These are phyloP conservation scores for Sebastes ruberrimus DNA, from an alignment of 2,797 vertebrate species.

Conservation along the genomic window DNA sequence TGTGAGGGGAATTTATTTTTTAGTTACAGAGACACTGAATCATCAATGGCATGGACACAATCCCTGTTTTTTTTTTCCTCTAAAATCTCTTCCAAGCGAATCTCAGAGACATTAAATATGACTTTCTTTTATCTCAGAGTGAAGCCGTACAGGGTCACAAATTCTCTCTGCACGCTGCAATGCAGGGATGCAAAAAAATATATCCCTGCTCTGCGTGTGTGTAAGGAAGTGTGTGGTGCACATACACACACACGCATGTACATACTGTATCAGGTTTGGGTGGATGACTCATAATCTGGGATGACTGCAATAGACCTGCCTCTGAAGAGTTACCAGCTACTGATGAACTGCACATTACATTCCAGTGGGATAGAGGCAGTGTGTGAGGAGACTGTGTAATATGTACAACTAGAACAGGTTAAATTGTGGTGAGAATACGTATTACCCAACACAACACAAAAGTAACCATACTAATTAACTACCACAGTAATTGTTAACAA, in stretches of 20 bases:
- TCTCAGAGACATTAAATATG: constrained; percentile 40
- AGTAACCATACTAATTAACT: too few species aligned
- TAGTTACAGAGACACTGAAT: constrained; percentile 64
- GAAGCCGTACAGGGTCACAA: constrained; percentile 35
- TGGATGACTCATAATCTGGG: constrained; percentile 68
- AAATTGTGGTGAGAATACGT: background rate
- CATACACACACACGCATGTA: background rate
- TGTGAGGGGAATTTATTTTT: constrained; percentile 59
- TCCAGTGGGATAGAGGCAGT: constrained; percentile 2
- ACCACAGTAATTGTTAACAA: background rate
- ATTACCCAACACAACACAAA: background rate
- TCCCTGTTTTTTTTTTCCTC: background rate
- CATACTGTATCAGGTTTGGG: constrained; percentile 47
- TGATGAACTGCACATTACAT: constrained; percentile 28
- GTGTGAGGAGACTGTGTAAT: background rate
- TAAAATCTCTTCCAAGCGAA: constrained; percentile 28
- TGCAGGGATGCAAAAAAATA: constrained; percentile 62
- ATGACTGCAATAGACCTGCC: constrained; percentile 46
- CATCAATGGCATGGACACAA: constrained; percentile 54
- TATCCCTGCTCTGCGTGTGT: constrained; percentile 3
- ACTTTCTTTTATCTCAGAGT: constrained; percentile 34
- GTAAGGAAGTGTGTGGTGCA: background rate
- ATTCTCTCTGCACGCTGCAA: constrained; percentile 48
- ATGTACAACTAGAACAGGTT: background rate
- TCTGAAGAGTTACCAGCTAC: constrained; percentile 38